Conservation (phyloP, 1,140 invertebrate genomes). For the Bilobella aurantiaca region DNA sequence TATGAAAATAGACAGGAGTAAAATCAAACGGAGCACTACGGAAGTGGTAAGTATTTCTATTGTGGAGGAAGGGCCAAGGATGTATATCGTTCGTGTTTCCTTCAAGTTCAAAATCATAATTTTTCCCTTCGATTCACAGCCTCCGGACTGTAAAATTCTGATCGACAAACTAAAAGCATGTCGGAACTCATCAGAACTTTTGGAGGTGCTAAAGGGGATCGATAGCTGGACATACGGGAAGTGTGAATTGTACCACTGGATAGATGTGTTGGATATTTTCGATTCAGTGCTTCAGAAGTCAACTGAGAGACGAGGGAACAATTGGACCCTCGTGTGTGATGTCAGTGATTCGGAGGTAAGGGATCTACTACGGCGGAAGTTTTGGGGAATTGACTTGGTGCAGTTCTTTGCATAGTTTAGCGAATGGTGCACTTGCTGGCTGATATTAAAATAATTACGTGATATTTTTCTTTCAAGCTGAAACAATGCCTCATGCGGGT, state of each 20-base stretch:
- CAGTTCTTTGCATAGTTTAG: too few species aligned
- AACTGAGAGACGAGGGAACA: constrained; percentile 53
- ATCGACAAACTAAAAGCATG: constrained; percentile 67
- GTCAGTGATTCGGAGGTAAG: too few species aligned
- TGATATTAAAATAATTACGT: too few species aligned
- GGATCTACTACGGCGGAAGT: too few species aligned
- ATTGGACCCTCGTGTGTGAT: too few species aligned
- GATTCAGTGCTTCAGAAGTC: constrained; percentile 70
- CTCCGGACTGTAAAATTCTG: constrained; percentile 66
- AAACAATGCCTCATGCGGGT: too few species aligned
- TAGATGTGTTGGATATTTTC: constrained; percentile 72
- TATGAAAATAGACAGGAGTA: constrained; percentile 79
- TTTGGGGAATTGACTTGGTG: constrained; percentile 72
- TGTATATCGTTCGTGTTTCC: too few species aligned
- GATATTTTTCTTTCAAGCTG: too few species aligned
- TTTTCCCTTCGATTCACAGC: constrained; percentile 43
- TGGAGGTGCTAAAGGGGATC: constrained; percentile 61
- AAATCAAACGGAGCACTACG: constrained; percentile 76
- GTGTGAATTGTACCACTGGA: constrained; percentile 85
- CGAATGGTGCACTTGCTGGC: too few species aligned
- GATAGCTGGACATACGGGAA: constrained; percentile 82
- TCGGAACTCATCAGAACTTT: constrained; percentile 54
- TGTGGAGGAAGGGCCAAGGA: too few species aligned
- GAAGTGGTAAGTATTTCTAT: constrained; percentile 62
- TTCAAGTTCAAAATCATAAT: not conserved